These are phyloP conservation scores for Gila robusta DNA, from an alignment of 2,797 vertebrate species.

Conservation along the genomic window DNA sequence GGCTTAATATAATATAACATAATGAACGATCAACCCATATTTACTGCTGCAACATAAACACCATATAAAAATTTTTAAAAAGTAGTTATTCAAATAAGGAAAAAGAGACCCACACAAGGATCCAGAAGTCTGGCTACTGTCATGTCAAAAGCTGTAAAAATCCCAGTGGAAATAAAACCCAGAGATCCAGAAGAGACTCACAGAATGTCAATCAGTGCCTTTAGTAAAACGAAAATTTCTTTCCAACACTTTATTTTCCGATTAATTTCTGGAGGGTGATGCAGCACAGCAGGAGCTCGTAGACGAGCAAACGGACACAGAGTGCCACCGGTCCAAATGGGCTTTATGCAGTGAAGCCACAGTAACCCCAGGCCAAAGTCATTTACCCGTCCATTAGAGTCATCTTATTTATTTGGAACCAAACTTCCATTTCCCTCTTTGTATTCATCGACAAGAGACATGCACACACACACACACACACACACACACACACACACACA, in stretches of 20 bases:
- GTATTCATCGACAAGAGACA: constrained; percentile 71
- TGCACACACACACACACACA: background rate
- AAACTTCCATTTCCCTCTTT: constrained; percentile 74
- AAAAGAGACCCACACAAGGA: background rate
- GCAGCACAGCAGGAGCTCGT: constrained; percentile 60
- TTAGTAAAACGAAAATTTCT: constrained; percentile 54
- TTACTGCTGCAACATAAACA: background rate
- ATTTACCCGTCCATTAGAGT: constrained; percentile 72
- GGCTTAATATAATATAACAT: background rate
- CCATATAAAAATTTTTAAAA: background rate
- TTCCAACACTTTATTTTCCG: constrained; percentile 66
- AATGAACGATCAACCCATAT: background rate
- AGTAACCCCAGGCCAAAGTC: constrained; percentile 72
- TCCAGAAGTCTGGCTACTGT: background rate
- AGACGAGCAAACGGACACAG: constrained; percentile 65
- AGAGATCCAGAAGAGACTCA: background rate
- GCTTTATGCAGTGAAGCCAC: constrained; percentile 74
- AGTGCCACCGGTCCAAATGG: constrained; percentile 72
- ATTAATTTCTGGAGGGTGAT: constrained; percentile 70
- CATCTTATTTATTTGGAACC: constrained; percentile 75
- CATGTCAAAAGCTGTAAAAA: constrained; percentile 33
- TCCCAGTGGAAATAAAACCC: constrained; percentile 38
- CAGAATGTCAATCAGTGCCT: constrained; percentile 27
- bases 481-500: no score
- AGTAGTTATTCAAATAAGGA: constrained; percentile 15